Percentiles rank a stretch among this genome's conserved stretches.
Evolutionary conservation across 1,140 invertebrate species (phyloP).

Genomic region (Zaprionus nigranus): DNA sequence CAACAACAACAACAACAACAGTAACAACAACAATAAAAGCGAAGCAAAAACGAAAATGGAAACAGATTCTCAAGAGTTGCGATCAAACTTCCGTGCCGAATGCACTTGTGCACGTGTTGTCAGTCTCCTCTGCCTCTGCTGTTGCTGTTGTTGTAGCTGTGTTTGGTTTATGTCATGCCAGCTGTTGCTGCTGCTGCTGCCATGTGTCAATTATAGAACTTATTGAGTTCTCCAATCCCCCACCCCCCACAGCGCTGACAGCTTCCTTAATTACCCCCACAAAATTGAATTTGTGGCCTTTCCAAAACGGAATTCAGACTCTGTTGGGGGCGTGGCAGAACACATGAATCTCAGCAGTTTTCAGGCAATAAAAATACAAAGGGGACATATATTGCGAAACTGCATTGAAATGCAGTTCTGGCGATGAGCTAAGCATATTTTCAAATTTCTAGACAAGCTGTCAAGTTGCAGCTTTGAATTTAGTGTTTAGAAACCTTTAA

Average conservation of each 20-base stretch:
- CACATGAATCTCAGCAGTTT: background rate
- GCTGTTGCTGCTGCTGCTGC: conserved; percentile 5
- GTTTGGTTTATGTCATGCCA: conserved; percentile 9
- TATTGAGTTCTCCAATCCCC: conserved; percentile 8
- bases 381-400: background rate
- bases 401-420: background rate
- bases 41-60: conserved; percentile 29
- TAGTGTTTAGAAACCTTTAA: background rate
- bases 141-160: background rate
- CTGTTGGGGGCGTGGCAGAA: conserved; percentile 24
- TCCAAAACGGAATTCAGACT: conserved; percentile 3
- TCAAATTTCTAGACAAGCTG: background rate
- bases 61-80: conserved; percentile 58
- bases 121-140: conserved; percentile 19
- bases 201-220: conserved; percentile 51
- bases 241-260: conserved; percentile 1
- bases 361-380: background rate
- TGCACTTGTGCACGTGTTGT: conserved; percentile 69
- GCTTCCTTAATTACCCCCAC: conserved; percentile 38
- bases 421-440: conserved; percentile 5
- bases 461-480: background rate
- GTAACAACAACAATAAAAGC: background rate
- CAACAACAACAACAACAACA: conserved; percentile 23
- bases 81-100: conserved; percentile 43
- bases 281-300: conserved; percentile 28